phyloP scores from a whole-genome alignment of 2,888 invertebrate species.

The Pseudococcus jackbeardsleyi region DNA sequence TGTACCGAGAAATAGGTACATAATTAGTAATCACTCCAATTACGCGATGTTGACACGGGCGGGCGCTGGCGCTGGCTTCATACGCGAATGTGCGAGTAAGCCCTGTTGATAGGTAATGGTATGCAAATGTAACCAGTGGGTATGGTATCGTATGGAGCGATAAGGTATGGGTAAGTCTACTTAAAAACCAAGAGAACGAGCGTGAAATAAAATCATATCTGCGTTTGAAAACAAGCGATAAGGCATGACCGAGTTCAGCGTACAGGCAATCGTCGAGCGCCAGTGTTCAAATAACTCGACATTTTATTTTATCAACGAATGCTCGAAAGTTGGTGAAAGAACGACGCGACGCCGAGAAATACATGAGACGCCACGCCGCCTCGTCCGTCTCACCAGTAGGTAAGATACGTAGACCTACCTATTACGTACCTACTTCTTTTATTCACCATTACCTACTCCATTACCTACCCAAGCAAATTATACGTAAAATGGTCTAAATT shows the following conservation, averaged over 20 bases:
- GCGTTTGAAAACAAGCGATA: slow-evolving; percentile 23
- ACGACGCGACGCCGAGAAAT: neutral
- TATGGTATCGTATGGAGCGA: no score
- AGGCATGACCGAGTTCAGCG: slow-evolving; percentile 16
- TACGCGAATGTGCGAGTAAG: neutral
- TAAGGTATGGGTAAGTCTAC: neutral
- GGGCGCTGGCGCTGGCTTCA: neutral
- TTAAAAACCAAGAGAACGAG: neutral
- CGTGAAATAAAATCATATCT: slow-evolving; percentile 6
- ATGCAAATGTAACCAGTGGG: neutral
- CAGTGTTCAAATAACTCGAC: neutral
- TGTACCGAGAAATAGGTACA: neutral
- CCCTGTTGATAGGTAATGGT: neutral
- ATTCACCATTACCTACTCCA: neutral
- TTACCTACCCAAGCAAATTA: slow-evolving; percentile 10
- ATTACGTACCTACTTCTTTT: neutral
- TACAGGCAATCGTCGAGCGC: neutral
- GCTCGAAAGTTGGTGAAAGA: neutral
- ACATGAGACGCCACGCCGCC: neutral
- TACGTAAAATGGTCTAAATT: neutral
- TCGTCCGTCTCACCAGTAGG: neutral
- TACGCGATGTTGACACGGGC: neutral
- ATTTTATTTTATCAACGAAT: slow-evolving; percentile 33
- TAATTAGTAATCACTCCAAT: neutral
- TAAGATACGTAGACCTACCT: no score